These are phyloP conservation scores for Laticauda laticaudata DNA, from an alignment of 2,113 vertebrate genomes.

Conservation along the genomic window DNA sequence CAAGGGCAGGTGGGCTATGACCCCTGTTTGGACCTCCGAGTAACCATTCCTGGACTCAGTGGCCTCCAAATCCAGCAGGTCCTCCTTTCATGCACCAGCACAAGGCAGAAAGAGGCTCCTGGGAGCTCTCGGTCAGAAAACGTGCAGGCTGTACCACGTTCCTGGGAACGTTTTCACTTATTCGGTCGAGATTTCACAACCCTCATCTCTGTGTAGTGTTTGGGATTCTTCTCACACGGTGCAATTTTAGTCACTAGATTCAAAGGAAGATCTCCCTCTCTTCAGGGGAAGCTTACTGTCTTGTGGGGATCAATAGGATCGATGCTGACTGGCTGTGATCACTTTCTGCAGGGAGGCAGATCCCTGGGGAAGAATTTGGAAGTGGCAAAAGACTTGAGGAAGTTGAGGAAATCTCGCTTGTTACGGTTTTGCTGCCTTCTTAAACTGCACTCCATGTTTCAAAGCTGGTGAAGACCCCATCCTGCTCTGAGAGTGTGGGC, in stretches of 20 bases:
- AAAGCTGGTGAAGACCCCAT: background rate
- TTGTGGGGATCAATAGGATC: background rate
- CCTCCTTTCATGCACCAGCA: background rate
- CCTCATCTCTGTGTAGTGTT: background rate
- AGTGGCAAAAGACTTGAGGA: background rate
- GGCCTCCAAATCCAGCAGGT: background rate
- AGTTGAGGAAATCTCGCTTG: background rate
- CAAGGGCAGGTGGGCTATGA: conserved; percentile 54
- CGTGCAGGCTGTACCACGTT: background rate
- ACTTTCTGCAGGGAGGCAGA: background rate
- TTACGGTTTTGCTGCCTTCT: background rate
- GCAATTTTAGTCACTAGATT: too few species aligned
- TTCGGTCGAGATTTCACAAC: background rate
- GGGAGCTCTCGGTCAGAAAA: background rate
- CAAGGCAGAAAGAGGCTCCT: background rate
- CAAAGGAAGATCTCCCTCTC: background rate
- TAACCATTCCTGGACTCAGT: conserved; percentile 3
- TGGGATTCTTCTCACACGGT: background rate
- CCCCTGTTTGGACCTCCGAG: conserved; percentile 41
- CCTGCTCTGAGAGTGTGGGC: background rate
- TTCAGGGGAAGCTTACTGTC: background rate
- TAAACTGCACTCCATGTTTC: background rate
- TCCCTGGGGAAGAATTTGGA: background rate
- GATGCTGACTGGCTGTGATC: background rate
- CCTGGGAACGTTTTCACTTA: background rate